Evolutionary conservation across 2,113 vertebrate species (phyloP), one percentile per base, ranked within the genome.

Genomic region (Channa argus): DNA sequence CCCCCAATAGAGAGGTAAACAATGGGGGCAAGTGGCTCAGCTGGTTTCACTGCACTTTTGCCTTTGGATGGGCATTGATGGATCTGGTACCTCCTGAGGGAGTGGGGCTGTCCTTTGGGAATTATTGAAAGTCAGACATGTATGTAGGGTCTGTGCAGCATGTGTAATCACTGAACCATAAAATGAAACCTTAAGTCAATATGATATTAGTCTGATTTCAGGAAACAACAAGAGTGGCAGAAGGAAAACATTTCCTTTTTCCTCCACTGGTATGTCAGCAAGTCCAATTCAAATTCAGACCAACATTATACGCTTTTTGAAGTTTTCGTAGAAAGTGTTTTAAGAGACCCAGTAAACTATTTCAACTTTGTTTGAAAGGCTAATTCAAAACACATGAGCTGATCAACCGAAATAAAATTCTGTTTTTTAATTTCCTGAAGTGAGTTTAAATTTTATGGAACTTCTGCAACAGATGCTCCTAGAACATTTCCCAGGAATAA

Each of bases 21-120:
- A 85, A 82, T 74, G 59, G 56, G 45, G 58, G 24, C 69, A 59
- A 83, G 71, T 67, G 55, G 41, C 56, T 81, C 76, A 80, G 74
- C 69, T 72, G 50, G 61, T 68, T 77, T 71, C 59, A 47, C 73
- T 63, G 15, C 71, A 63, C 46, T 66, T 50, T 71, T 24, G 63
- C 74, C 67, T 68, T 63, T 83, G 69, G 78, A 72, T 80, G 72
- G 52, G 56, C 56, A 53, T 38, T 54, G 67, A 76, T 68, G 56
- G 63, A 63, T 71, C 65, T 60, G 70, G 44, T 47, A 63, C 24
- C 64, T 65, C 46, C 69, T 10, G 15, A 41, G 59, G 49, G 34
- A 7, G 54, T 39, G 37, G 5, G 56, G 1, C 34, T 7, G 37
- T 45, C 51, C 38, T 62, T 38, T 63, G 55, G 51, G 58, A 77